Evolutionary conservation across 1,140 invertebrate genomes (phyloP).

Genomic region (Camponotus vicinus): DNA sequence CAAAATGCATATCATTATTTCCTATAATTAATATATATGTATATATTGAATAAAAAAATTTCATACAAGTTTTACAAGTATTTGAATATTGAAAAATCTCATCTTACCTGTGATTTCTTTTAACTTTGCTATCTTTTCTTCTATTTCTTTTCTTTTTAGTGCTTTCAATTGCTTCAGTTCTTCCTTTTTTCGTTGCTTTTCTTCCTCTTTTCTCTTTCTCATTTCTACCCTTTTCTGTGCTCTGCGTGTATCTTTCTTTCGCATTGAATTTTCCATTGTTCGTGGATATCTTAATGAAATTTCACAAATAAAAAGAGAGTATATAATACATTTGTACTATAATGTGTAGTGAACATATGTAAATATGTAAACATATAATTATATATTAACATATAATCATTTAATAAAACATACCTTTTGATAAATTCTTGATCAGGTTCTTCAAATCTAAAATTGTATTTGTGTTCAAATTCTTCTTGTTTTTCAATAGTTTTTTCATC

Average conservation of each 20-base stretch:
- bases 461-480: constrained; percentile 97
- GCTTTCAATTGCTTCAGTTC: constrained; percentile 95
- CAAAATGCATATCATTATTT: constrained; percentile 88
- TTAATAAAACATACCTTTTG: constrained; percentile 82
- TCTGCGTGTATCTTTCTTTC: constrained; percentile 92
- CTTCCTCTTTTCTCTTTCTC: constrained; percentile 92
- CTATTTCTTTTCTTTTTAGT: constrained; percentile 95
- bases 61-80: neutral
- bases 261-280: constrained; percentile 93
- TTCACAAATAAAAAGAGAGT: constrained; percentile 16
- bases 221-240: constrained; percentile 92
- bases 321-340: neutral
- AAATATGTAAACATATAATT: no score
- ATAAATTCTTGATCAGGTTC: constrained; percentile 98
- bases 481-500: constrained; percentile 93
- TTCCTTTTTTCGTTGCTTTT: constrained; percentile 93
- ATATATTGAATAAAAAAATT: constrained; percentile 14
- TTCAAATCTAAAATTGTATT: constrained; percentile 98
- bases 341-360: neutral
- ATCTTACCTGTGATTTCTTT: constrained; percentile 94
- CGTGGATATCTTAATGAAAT: constrained; percentile 91
- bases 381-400: constrained; percentile 19
- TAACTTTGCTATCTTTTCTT: constrained; percentile 94
- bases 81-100: neutral
- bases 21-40: constrained; percentile 78